Base-by-base conservation (phyloP, 2,888 invertebrate genomes). In the Anticlea derivata region DNA sequence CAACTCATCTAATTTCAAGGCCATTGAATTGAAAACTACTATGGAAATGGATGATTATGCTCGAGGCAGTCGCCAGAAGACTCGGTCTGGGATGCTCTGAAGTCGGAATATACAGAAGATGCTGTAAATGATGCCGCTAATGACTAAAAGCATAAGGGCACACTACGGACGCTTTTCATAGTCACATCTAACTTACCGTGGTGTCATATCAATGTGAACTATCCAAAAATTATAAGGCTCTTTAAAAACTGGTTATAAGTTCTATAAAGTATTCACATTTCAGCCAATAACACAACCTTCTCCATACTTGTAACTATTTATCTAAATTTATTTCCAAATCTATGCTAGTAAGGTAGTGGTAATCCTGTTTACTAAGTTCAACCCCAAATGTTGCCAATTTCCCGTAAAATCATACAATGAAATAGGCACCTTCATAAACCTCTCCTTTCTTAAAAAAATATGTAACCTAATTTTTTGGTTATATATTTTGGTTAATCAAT, bases 101-200 rank as follows among this genome's bases (percentile, higher is more conserved):
- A 63, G 72, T 81, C 75, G 66, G 66, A 71, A 62, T 65, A 55
- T 54, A 69, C 73, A 73, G 72, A 72, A 69, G 72, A 85, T 85
- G 78, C 78, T 73, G 62, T 75, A 70, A 62, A 80, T 85, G 83
- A 86, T 84, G 80, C 74, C 66, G 81, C 87, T 88, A 88, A 75
- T 66, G 53, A 74, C 86, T 88, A 89, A 83, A 74, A 87, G 86
- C 75, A 68, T 50, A 82, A 77, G 73, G 77, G 73, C 79, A 81
- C 75, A 84, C 86, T 87, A 86, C 86, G 56, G 49, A 79, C 76
- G 72, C 68, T 76, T 69, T 67, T 66, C 73, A 72, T 70, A 67
- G 71, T 75, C 73, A 83, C 80, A 81, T 79, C 79, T 77, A 82
- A 90, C 89, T 90, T 90, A 90, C 89, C 89, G 84, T 83, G 75